Percentiles rank a stretch among this genome's conserved stretches.
Evolutionary conservation across 2,797 vertebrate species (phyloP).

Genomic region (Eulemur albifrons): DNA sequence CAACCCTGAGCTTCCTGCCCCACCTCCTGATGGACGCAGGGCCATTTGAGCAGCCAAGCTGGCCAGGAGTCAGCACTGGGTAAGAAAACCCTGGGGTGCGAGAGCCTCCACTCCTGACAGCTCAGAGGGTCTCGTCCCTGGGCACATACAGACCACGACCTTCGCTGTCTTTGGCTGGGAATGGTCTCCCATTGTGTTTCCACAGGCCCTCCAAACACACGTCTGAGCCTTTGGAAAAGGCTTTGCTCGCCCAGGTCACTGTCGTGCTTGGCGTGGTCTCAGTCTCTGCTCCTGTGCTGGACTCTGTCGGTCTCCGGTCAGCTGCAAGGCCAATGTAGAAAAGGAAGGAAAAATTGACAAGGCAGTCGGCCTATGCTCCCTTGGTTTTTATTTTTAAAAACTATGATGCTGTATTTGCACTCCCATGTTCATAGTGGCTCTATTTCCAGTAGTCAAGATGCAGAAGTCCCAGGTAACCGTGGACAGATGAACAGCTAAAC

Average conservation of each 20-base stretch:
- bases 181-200: neutral
- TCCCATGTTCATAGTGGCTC: neutral
- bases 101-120: neutral
- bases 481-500: neutral
- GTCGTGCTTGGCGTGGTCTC: neutral
- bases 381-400: neutral
- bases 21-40: neutral
- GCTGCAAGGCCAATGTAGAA: neutral
- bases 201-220: neutral
- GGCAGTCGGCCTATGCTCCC: neutral
- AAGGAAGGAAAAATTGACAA: neutral
- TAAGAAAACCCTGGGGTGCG: neutral
- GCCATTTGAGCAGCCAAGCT: neutral
- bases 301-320: neutral
- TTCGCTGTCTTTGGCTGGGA: slow-evolving; percentile 27
- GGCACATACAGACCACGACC: neutral
- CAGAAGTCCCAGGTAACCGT: neutral
- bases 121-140: neutral
- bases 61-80: neutral
- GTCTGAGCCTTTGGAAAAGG: neutral
- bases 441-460: neutral
- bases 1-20: neutral
- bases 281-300: neutral
- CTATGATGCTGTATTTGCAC: neutral
- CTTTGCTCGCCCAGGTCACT: neutral